Base-by-base conservation (phyloP, 2,888 invertebrate genomes). In the Geotrupes spiniger region DNA sequence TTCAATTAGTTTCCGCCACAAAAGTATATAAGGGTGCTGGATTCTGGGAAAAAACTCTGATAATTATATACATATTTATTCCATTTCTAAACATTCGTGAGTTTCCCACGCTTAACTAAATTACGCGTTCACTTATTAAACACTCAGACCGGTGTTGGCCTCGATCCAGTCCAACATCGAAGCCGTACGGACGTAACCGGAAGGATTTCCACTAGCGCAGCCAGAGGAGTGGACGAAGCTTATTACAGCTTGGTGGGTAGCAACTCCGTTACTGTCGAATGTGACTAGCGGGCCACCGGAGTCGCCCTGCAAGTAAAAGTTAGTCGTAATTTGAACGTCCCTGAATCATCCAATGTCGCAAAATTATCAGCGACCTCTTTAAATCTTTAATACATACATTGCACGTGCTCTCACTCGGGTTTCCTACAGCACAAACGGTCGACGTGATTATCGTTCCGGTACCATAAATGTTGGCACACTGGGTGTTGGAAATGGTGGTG, bases 221-320 rank as follows among this genome's bases (percentile, higher is more conserved):
- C 69, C 68, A n/a, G 17, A 15, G 12, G 33, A 27, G 15, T 55
- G 52, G 11, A 61, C 62, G 51, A 64, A 66, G 45, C 63, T 63
- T 9, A 66, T 63, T 27, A 68, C 56, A 27, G 65, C 69, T 17
- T 63, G 59, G 31, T 62, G 63, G 16, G 49, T 55, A 28, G 42
- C 25, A 17, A 33, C 33, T 4, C 53, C 56, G 36, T 56, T 44
- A 3, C 4, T 4, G 11, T 31, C 44, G 25, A 12, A 17, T 4
- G 44, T 10, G 9, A 65, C 56, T 11, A 68, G 51, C 8, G 68
- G 66, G 12, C 69, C 67, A 43, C 68, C 66, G 41, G 61, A 62
- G 53, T 67, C 67, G 28, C 68, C 68, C 67, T 68, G 47, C 27
- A 55, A 53, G 8, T 11, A 36, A 5, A 42, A 14, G 36, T 31